Base-by-base conservation (phyloP, 2,113 vertebrate genomes). In the Toxotes chatareus region DNA sequence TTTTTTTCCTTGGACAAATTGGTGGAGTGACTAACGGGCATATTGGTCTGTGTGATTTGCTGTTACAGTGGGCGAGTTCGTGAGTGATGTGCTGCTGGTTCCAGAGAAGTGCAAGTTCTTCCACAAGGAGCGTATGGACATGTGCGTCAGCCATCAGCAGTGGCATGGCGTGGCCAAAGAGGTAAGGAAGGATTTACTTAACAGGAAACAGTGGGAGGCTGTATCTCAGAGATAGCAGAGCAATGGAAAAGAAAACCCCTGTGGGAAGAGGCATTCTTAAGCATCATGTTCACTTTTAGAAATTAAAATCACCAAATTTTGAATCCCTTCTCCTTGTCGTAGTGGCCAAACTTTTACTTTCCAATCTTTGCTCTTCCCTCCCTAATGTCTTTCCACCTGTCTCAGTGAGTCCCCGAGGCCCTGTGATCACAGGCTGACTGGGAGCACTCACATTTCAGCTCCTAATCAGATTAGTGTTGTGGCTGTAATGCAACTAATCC, bases 41-140 rank as follows among this genome's bases (percentile, higher is more conserved):
- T 36, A 21, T 79, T 38, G 42, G 17, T 64, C 27, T 14, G 4
- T 91, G 78, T 88, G 75, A 66, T 87, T 75, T 82, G 56, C 17
- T 34, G 4, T 95, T 95, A 1, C 93, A 99, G 98, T 98, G 90
- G 98, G 97, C 5, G 97, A 97, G 83, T 98, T 98, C 13, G 97
- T 99, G 60, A 99, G 98, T 1, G 97, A 99, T 5, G 97, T 99
- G 16, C 96, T 99, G 3, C 94, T 99, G 87, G 98, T 99, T 42
- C 98, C 98, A 0, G 98, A 99, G 90, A 97, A 97, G 75, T 99
- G 98, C 94, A 95, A 95, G 59, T 99, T 99, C 94, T 99, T 98
- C 94, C 98, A 99, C 93, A 98, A 98, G 90, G 97, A 99, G 89
- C 90, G 82, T 42, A 96, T 96, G 95, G 98, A 98, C 13, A 94